Conservation (phyloP, 2,888 invertebrate species). For the Parascotia fuliginaria region DNA sequence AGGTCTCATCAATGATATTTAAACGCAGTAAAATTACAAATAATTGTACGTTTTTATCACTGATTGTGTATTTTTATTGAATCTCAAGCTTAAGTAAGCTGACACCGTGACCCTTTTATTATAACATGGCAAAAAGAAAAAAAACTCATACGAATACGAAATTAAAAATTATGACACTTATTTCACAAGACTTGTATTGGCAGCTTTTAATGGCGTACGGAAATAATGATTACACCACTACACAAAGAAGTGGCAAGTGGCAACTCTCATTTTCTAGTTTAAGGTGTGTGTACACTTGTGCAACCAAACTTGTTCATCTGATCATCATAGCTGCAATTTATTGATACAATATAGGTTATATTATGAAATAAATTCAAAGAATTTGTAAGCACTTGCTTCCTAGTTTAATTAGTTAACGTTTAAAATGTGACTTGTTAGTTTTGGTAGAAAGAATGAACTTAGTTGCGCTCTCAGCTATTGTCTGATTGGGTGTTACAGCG, state of each 20-base stretch:
- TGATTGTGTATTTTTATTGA: neutral
- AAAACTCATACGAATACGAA: constrained; percentile 6
- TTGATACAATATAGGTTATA: neutral
- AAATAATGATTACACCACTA: constrained; percentile 38
- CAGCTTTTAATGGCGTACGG: constrained; percentile 40
- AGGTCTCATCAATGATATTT: too few relatives aligned
- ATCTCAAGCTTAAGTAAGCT: neutral
- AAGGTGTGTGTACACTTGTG: constrained; percentile 35
- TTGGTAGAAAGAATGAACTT: too few relatives aligned
- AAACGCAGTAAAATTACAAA: neutral
- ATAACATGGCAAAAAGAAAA: constrained; percentile 3
- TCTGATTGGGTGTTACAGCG: too few relatives aligned
- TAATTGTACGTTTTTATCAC: too few relatives aligned
- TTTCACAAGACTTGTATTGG: constrained; percentile 33
- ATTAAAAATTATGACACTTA: constrained; percentile 24
- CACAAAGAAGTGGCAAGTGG: constrained; percentile 33
- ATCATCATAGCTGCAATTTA: neutral
- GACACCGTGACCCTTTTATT: neutral
- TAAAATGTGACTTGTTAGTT: too few relatives aligned
- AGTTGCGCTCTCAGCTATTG: too few relatives aligned
- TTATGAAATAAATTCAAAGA: neutral
- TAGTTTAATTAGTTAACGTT: too few relatives aligned
- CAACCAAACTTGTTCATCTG: constrained; percentile 12
- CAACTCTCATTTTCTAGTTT: constrained; percentile 33
- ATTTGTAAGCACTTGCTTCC: neutral